Base-by-base conservation (phyloP, 2,113 vertebrate species). In the Serilophus lunatus region DNA sequence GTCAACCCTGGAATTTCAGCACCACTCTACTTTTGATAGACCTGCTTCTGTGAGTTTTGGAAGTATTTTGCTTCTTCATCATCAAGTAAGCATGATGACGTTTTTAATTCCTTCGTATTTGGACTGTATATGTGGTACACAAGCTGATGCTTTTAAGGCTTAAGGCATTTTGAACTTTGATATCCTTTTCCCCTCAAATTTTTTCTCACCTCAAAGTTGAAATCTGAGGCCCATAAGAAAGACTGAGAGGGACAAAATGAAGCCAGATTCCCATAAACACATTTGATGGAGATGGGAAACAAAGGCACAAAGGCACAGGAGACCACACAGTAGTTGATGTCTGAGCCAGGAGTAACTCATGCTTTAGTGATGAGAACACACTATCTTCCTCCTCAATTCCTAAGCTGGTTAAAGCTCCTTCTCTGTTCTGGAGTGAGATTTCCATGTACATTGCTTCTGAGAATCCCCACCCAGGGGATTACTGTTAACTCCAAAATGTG, bases 301-400 rank as follows among this genome's bases (percentile, higher is more conserved):
- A 82, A 88, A 87, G 64, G 22, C 66, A 66, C 1, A 13, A 88
- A 87, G 60, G 22, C 66, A 66, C 1, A 13, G 35, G 35, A 90
- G 91, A 91, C 85, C 93, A 91, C 79, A 92, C 70, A 88, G 85
- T 85, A 90, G 71, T 77, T 72, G 49, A 45, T 78, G 18, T 57
- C 63, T 25, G 35, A 88, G 79, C 75, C 87, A 90, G 54, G 47
- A 85, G 50, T 40, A 90, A 22, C 47, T 64, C 1, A 3, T 86
- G 74, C 49, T 89, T 89, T 53, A 79, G 44, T 84, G 38, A 33
- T 95, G 84, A 89, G 75, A 93, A 95, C 59, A 74, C 25, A 25
- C 31, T 68, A 7, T 82, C 63, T 92, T 64, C 60, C 45, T 91
- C 31, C 65, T 65, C 38, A 72, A 2, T 69, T 80, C 29, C 35